These are phyloP conservation scores for Chloropsis hardwickii DNA, from an alignment of 2,113 vertebrate species.

Conservation along the genomic window DNA sequence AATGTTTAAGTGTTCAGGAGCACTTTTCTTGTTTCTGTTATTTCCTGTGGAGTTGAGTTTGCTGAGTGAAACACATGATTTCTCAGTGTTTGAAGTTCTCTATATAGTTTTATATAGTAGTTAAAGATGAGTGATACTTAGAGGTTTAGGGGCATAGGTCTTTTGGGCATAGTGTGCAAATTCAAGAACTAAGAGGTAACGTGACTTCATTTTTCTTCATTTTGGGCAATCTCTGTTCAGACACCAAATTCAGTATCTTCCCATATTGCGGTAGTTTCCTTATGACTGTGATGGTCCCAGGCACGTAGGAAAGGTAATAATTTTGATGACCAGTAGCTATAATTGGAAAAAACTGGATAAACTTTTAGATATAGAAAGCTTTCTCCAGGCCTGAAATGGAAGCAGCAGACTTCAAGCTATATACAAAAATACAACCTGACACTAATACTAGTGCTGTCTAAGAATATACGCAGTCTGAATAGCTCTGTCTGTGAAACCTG, in stretches of 20 bases:
- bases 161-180: neutral
- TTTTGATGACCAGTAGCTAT: neutral
- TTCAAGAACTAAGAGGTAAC: neutral
- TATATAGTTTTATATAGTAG: neutral
- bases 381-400: neutral
- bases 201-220: slow-evolving; percentile 9
- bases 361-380: neutral
- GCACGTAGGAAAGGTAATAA: neutral
- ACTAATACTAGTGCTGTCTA: neutral
- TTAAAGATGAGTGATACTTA: neutral
- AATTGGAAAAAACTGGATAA: neutral
- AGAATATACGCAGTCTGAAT: neutral
- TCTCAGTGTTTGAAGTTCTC: neutral
- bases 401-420: neutral
- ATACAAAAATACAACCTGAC: neutral
- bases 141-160: neutral
- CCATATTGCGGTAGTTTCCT: neutral
- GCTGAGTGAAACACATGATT: neutral
- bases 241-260: neutral
- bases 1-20: neutral
- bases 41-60: neutral
- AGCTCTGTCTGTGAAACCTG: neutral
- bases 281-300: neutral
- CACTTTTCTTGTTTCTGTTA: neutral
- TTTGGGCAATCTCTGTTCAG: neutral